These are phyloP conservation scores for Neodiprion pinetum DNA, from an alignment of 1,140 invertebrate genomes.

Conservation along the genomic window DNA sequence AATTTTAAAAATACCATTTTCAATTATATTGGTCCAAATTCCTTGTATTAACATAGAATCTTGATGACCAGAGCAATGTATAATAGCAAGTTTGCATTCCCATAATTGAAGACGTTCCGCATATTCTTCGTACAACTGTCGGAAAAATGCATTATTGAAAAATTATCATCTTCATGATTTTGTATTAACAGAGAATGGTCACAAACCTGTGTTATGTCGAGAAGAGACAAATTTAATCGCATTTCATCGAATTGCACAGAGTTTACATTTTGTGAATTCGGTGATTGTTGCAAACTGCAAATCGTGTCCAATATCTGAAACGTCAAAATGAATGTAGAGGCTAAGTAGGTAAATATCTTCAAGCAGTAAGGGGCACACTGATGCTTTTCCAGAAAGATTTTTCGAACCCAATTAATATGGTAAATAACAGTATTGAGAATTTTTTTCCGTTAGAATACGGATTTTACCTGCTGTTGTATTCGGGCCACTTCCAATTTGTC, in stretches of 20 bases:
- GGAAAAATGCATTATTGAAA: conserved; percentile 24
- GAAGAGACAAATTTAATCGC: conserved; percentile 68
- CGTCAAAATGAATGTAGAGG: conserved; percentile 14
- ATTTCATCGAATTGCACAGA: conserved; percentile 59
- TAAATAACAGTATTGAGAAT: neutral
- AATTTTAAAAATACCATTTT: conserved; percentile 57
- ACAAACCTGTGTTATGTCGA: conserved; percentile 71
- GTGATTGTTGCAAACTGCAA: conserved; percentile 54
- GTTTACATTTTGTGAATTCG: conserved; percentile 48
- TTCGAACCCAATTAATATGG: neutral
- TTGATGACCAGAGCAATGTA: conserved; percentile 84
- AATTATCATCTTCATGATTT: conserved; percentile 12
- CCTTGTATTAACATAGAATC: conserved; percentile 78
- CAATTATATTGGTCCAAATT: conserved; percentile 81
- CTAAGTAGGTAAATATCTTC: neutral
- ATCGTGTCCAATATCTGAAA: conserved; percentile 71
- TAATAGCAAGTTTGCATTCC: conserved; percentile 86
- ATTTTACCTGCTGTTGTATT: conserved; percentile 71
- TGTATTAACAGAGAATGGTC: conserved; percentile 3
- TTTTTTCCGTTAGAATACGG: neutral
- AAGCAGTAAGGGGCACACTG: neutral
- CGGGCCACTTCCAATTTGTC: conserved; percentile 91
- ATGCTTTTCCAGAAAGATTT: too few relatives aligned
- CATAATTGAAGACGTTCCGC: conserved; percentile 81
- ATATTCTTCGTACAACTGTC: conserved; percentile 83